These are phyloP conservation scores for Telmatochromis sp. DNA, from an alignment of 2,113 vertebrate genomes.

Conservation along the genomic window DNA sequence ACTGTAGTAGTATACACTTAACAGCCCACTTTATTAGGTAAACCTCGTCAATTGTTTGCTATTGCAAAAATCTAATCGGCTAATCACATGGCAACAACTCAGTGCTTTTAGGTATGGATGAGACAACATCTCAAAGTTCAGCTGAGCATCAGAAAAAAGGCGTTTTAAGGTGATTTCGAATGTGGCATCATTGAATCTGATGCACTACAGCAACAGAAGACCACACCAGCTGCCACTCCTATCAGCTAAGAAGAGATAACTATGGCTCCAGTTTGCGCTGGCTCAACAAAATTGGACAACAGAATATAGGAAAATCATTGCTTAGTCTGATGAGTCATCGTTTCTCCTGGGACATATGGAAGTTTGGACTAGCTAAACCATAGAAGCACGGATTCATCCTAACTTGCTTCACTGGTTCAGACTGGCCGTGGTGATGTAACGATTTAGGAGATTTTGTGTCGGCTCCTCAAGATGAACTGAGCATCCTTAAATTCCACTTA, in stretches of 20 bases:
- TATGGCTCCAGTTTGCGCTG: not conserved
- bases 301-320: not conserved
- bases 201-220: not conserved
- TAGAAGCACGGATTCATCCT: not conserved
- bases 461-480: not conserved
- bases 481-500: not conserved
- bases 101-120: not conserved
- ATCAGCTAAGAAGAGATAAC: not conserved
- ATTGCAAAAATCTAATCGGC: not conserved
- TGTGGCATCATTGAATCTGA: not conserved
- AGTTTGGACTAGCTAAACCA: not conserved
- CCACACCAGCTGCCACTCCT: not conserved
- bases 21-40: not conserved
- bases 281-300: not conserved
- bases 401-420: not conserved
- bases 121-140: not conserved
- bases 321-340: not conserved
- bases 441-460: not conserved
- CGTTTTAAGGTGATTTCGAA: accelerated
- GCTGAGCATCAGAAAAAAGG: not conserved
- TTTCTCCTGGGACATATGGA: not conserved
- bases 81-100: not conserved
- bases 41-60: not conserved
- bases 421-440: not conserved
- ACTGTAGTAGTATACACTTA: not conserved